A percentile compares a stretch with the other conserved stretches of the same genome.
Evolutionary conservation across 1,140 invertebrate genomes (phyloP).

Genomic region (Watersipora subatra): DNA sequence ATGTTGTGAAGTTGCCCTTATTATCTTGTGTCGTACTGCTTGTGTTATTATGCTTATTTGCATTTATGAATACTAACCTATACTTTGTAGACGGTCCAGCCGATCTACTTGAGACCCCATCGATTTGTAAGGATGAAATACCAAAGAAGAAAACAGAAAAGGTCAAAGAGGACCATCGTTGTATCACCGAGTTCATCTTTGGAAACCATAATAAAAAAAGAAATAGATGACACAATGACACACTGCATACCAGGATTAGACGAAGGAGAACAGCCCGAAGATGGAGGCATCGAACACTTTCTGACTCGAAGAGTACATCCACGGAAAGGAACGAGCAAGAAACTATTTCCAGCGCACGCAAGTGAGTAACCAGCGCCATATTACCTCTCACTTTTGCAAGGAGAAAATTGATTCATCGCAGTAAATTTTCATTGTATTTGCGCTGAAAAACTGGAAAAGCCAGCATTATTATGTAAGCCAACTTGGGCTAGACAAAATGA

Average conservation of each 20-base stretch:
- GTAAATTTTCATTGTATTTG: too few relatives aligned
- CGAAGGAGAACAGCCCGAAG: neutral
- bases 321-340: neutral
- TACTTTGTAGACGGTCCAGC: neutral
- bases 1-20: too few relatives aligned
- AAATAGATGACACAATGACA: neutral
- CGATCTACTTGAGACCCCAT: neutral
- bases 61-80: too few relatives aligned
- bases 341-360: conserved; percentile 3
- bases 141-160: neutral
- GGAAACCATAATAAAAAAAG: neutral
- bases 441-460: too few relatives aligned
- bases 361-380: too few relatives aligned
- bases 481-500: too few relatives aligned
- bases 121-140: neutral
- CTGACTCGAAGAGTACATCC: neutral
- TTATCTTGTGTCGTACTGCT: too few relatives aligned
- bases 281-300: neutral
- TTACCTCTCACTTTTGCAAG: too few relatives aligned
- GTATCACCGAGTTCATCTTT: neutral
- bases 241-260: neutral
- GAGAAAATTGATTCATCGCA: too few relatives aligned
- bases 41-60: too few relatives aligned
- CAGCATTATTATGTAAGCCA: too few relatives aligned
- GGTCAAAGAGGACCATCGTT: neutral